A percentile compares a stretch with the other conserved stretches of the same genome.
Conservation (phyloP, 2,113 vertebrate species). For the Erythrocercus mccallii region DNA sequence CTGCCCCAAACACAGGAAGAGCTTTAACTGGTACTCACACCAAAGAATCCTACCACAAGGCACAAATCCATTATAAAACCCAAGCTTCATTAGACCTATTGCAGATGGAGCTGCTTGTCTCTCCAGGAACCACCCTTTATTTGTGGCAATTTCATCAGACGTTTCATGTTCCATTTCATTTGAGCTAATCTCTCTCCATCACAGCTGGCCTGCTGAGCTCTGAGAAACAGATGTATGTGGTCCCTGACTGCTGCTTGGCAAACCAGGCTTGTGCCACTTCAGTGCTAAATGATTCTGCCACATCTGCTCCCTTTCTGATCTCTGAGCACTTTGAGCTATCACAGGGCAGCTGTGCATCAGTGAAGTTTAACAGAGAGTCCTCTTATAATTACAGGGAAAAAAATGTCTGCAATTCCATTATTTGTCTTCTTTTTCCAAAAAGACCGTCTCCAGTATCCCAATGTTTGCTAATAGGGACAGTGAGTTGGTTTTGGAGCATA, state of each 20-base stretch:
- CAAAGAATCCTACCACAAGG: slow-evolving; percentile 5
- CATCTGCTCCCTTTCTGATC: background rate
- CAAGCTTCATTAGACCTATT: slow-evolving; percentile 22
- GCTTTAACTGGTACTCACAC: slow-evolving; percentile 18
- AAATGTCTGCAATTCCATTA: background rate
- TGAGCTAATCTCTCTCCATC: background rate
- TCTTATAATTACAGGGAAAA: background rate
- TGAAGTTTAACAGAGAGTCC: background rate
- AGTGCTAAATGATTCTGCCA: background rate
- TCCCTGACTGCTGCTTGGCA: background rate
- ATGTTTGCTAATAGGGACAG: background rate
- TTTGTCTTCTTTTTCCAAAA: background rate
- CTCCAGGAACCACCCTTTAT: slow-evolving; percentile 9
- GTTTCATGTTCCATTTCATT: slow-evolving; percentile 37
- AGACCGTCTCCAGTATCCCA: background rate
- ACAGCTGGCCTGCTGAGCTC: slow-evolving; percentile 14
- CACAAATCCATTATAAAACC: background rate
- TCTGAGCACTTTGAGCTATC: background rate
- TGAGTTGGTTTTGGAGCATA: background rate
- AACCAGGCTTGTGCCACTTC: background rate
- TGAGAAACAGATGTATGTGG: background rate
- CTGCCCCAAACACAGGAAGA: background rate
- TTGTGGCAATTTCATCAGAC: slow-evolving; percentile 11
- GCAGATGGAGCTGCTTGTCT: slow-evolving; percentile 20
- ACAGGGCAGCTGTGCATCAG: background rate